Base-by-base conservation (phyloP, 2,888 invertebrate species). In the Prenolepis imparis region DNA sequence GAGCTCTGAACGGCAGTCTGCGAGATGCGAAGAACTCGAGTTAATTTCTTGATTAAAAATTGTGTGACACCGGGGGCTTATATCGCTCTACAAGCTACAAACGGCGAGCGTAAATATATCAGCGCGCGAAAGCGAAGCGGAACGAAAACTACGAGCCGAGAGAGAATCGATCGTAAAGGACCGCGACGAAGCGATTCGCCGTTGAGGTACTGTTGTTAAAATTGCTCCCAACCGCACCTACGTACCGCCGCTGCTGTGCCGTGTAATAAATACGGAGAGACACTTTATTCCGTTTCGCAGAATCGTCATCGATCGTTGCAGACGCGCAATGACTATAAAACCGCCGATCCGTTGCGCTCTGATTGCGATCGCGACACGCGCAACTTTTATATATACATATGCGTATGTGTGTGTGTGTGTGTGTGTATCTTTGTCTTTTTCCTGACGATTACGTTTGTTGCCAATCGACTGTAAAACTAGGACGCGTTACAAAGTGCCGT, bases 121-220 rank as follows among this genome's bases (percentile, higher is more conserved):
- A 75, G 59, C 61, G 64, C n/a, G 75, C 28, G 28, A 28, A 28
- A 59, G 66, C 70, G 63, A 59, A 75, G 64, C 75, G 84, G 63
- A 81, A 88, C 88, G 84, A 86, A 83, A 59, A 68, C 61, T 81
- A 82, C 77, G 68, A 64, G 80, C 74, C 59, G 89, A 39, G 67
- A 86, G 83, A 85, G 88, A 89, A 90, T 90, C 88, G 90, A 87
- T 90, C 84, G 84, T 75, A 86, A 89, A 89, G 88, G 85, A 86
- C 82, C 84, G 85, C 67, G 82, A 64, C 89, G 88, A 85, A 87
- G 44, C 87, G 88, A 89, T 88, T 88, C 72, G 88, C 77, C 80
- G 82, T 84, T 85, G 78, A 52, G 55, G 64, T 59, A 73, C 75
- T 64, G 77, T 84, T 87, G 84, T 89, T 87, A 75, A 87, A 87